phyloP scores from a whole-genome alignment of 2,797 vertebrate species.

The Chrysocyon brachyurus region DNA sequence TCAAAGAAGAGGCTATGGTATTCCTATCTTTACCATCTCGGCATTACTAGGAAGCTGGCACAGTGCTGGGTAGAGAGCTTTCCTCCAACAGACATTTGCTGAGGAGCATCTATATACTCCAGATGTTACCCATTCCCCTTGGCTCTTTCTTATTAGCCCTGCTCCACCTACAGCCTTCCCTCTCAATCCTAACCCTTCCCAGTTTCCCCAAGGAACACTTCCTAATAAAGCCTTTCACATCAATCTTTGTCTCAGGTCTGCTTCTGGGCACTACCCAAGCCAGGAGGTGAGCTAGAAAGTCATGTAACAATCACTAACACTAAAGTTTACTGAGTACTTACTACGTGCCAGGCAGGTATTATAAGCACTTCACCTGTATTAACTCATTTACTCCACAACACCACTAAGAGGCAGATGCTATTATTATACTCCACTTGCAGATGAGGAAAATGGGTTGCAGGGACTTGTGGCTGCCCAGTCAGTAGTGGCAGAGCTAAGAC shows the following conservation, averaged over 20 bases:
- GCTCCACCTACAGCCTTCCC: background rate
- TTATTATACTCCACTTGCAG: no score
- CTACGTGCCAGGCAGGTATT: background rate
- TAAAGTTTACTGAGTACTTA: background rate
- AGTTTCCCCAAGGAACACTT: background rate
- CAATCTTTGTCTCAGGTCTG: background rate
- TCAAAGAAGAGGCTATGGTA: background rate
- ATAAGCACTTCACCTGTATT: background rate
- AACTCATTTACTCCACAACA: background rate
- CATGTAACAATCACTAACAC: no score
- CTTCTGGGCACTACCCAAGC: background rate
- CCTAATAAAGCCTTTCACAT: background rate
- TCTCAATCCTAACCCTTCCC: fast-evolving
- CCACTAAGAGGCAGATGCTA: background rate
- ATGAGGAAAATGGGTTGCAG: background rate
- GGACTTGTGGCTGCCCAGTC: background rate
- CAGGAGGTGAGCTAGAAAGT: no score
- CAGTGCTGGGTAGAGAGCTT: background rate
- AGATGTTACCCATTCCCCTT: background rate
- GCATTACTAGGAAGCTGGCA: background rate
- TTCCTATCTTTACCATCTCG: background rate
- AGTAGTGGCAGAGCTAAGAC: background rate
- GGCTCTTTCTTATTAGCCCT: background rate
- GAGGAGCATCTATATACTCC: background rate
- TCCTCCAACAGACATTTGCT: background rate